These are phyloP conservation scores for Ditylenchus dipsaci DNA, from an alignment of 1,140 invertebrate species.

Conservation along the genomic window DNA sequence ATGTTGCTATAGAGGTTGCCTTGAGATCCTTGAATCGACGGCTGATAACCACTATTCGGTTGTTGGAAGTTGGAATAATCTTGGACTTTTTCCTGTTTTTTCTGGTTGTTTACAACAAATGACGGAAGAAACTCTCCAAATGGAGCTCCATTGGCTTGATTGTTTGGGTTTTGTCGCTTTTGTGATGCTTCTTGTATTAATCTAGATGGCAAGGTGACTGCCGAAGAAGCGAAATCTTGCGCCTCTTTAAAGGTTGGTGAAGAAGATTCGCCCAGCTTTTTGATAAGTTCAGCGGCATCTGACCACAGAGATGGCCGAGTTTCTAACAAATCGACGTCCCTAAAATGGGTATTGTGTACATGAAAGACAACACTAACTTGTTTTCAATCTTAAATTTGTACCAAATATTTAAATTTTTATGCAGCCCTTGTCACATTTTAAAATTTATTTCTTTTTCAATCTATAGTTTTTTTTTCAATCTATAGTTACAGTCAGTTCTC, in stretches of 20 bases:
- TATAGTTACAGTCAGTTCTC: background rate
- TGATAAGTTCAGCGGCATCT: background rate
- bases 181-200: background rate
- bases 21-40: background rate
- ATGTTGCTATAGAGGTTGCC: background rate
- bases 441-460: background rate
- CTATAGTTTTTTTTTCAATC: too few relatives aligned
- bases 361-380: background rate
- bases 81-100: background rate
- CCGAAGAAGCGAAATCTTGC: too few relatives aligned
- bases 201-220: background rate
- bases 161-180: background rate
- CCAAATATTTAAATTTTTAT: background rate
- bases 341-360: background rate
- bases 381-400: too few relatives aligned
- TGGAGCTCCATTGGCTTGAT: background rate
- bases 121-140: background rate
- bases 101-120: too few relatives aligned
- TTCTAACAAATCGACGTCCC: background rate
- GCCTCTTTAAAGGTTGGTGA: too few relatives aligned
- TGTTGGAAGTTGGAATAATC: background rate
- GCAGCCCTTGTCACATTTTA: background rate
- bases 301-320: background rate
- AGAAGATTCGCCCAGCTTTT: too few relatives aligned
- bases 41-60: background rate